Conservation (phyloP, 1,140 invertebrate species). For the Drosophila orena region DNA sequence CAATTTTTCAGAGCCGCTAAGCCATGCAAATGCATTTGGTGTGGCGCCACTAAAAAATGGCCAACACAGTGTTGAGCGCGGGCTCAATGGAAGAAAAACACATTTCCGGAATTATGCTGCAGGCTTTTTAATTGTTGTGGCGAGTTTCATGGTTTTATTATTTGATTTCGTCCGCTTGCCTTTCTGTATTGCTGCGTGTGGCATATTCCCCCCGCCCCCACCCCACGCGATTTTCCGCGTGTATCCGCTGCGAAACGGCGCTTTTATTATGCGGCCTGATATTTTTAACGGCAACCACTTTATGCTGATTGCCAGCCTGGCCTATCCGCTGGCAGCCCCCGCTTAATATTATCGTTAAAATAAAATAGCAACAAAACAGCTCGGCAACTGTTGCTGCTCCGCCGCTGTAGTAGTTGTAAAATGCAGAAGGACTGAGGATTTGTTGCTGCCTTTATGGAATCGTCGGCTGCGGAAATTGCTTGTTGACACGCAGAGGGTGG, state of each 20-base stretch:
- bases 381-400: constrained; percentile 72
- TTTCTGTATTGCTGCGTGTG: not conserved
- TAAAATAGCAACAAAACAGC: constrained; percentile 59
- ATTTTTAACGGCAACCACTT: constrained; percentile 81
- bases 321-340: constrained; percentile 35
- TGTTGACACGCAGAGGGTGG: constrained; percentile 71
- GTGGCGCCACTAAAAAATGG: constrained; percentile 36
- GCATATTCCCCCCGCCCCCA: not conserved
- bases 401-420: constrained; percentile 34
- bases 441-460: constrained; percentile 53
- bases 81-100: constrained; percentile 6
- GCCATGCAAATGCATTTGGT: constrained; percentile 66
- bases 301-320: constrained; percentile 73
- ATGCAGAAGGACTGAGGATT: constrained; percentile 35
- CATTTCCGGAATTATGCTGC: constrained; percentile 43
- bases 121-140: constrained; percentile 74
- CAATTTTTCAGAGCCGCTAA: constrained; percentile 63
- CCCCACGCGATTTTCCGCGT: constrained; percentile 14
- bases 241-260: constrained; percentile 62
- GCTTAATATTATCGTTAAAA: constrained; percentile 80
- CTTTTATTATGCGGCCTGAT: constrained; percentile 79
- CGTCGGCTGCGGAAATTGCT: constrained; percentile 72
- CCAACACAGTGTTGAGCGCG: constrained; percentile 17
- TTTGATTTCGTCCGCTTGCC: constrained; percentile 61
- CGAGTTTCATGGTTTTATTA: constrained; percentile 78